phyloP scores from a whole-genome alignment of 2,113 vertebrate genomes.

The Pelodiscus sinensis region DNA sequence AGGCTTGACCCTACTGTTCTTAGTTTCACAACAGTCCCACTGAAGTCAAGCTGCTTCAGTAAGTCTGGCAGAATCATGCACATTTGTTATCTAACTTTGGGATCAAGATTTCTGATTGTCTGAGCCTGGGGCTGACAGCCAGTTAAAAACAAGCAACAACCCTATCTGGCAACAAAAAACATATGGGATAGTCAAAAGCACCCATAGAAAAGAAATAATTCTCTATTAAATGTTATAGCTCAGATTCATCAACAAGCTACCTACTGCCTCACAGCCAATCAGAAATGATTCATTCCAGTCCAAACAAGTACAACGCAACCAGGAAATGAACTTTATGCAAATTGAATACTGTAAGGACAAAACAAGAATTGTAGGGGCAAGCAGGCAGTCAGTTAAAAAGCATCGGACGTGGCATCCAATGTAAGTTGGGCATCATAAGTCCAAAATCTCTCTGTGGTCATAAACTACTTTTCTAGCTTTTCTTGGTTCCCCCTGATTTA shows the following conservation, averaged over 20 bases:
- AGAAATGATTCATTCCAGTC: too few species aligned
- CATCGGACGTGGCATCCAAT: too few species aligned
- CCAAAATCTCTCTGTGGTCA: background rate
- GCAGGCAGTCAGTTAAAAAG: too few species aligned
- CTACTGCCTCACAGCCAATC: too few species aligned
- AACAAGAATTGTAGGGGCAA: too few species aligned
- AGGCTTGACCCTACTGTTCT: background rate
- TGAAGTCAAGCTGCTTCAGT: background rate
- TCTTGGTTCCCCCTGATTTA: constrained; percentile 9
- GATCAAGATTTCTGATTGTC: background rate
- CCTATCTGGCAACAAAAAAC: too few species aligned
- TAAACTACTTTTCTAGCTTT: background rate
- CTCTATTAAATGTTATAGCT: background rate
- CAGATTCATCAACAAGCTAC: background rate
- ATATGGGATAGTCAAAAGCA: background rate
- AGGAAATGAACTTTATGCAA: too few species aligned
- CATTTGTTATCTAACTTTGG: background rate
- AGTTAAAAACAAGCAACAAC: too few species aligned
- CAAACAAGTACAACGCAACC: too few species aligned
- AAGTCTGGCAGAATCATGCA: background rate
- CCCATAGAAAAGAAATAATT: background rate
- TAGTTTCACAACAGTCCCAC: background rate
- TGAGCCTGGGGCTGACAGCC: too few species aligned
- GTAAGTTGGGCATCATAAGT: too few species aligned
- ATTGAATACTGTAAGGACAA: too few species aligned